Conservation (phyloP, 2,888 invertebrate species). For the Mongoloraphidia duomilia region DNA sequence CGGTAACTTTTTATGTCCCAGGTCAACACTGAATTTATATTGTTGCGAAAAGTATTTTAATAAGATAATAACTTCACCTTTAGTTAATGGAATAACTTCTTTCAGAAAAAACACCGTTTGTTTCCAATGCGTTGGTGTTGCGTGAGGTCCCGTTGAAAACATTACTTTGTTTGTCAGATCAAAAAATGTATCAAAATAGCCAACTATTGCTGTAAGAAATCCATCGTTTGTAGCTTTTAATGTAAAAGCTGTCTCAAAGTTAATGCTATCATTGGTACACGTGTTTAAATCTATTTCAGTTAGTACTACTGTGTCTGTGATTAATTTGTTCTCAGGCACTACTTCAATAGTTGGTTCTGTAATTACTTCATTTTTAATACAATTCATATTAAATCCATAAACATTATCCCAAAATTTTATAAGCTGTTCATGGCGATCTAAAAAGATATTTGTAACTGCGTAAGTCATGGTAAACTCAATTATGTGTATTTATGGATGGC, state of each 20-base stretch:
- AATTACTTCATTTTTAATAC: constrained; percentile 72
- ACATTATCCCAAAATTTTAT: constrained; percentile 87
- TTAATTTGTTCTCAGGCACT: constrained; percentile 45
- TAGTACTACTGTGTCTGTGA: constrained; percentile 50
- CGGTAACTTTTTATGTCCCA: too few species aligned
- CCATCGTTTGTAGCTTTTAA: constrained; percentile 50
- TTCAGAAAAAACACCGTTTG: constrained; percentile 81
- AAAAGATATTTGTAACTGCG: constrained; percentile 15
- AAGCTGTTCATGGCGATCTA: constrained; percentile 51
- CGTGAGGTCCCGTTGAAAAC: constrained; percentile 67
- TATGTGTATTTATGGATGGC: too few species aligned
- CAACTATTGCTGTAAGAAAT: constrained; percentile 64
- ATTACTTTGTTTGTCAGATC: constrained; percentile 48
- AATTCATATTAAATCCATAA: constrained; percentile 87
- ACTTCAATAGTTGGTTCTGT: constrained; percentile 60
- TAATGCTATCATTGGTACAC: constrained; percentile 54
- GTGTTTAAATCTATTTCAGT: constrained; percentile 62
- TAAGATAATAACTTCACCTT: constrained; percentile 36
- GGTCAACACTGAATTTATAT: not conserved
- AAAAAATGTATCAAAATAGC: constrained; percentile 86
- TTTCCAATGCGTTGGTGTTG: constrained; percentile 81
- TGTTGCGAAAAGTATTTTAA: not conserved
- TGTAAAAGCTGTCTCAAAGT: constrained; percentile 56
- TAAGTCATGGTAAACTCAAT: too few species aligned
- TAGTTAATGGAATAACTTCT: constrained; percentile 51